Percentiles rank a stretch among this genome's conserved stretches.
Conservation (phyloP, 1,140 invertebrate species). For the Calycopis cecrops region DNA sequence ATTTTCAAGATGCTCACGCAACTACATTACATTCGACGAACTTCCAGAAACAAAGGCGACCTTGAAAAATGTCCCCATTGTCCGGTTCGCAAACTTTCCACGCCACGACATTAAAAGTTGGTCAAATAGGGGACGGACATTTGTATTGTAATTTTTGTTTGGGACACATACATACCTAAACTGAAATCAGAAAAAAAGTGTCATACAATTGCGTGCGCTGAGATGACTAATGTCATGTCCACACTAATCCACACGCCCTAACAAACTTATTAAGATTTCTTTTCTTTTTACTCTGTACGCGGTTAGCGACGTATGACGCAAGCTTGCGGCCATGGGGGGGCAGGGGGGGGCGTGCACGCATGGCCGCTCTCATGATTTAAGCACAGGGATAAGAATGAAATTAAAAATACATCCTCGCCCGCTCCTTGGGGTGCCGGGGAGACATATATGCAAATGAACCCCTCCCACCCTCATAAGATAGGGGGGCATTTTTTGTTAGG, state of each 20-base stretch:
- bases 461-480: conserved; percentile 55
- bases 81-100: too few species aligned
- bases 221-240: too few species aligned
- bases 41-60: too few species aligned
- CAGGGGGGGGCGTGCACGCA: conserved; percentile 52
- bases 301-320: conserved; percentile 73
- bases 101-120: too few species aligned
- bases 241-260: conserved; percentile 50
- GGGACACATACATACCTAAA: too few species aligned
- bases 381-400: conserved; percentile 73
- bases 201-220: too few species aligned
- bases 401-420: conserved; percentile 73
- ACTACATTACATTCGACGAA: too few species aligned
- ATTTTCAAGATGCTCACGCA: too few species aligned
- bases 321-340: conserved; percentile 51
- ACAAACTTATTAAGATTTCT: conserved; percentile 75
- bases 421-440: conserved; percentile 66
- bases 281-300: conserved; percentile 72
- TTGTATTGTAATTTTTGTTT: too few species aligned
- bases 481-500: conserved; percentile 69
- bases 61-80: too few species aligned
- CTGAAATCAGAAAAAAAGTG: too few species aligned
- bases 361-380: conserved; percentile 74
- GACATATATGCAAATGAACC: conserved; percentile 74
- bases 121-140: too few species aligned